phyloP scores from a whole-genome alignment of 2,113 vertebrate species.

The Xiphias gladius region DNA sequence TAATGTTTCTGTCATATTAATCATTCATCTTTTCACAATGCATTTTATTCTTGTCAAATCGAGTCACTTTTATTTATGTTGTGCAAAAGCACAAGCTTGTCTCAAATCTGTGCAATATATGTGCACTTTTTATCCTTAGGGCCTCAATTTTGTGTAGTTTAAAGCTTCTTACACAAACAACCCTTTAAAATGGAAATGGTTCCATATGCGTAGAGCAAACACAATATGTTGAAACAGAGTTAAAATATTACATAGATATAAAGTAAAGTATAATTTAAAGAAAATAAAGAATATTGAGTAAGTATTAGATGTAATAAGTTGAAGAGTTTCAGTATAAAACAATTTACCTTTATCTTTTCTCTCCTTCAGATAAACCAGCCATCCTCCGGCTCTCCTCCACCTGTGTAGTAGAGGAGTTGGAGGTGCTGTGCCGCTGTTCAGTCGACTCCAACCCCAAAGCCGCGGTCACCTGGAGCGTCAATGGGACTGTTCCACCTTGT shows the following conservation, averaged over 20 bases:
- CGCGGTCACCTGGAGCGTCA: slow-evolving; percentile 83
- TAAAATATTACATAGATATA: neutral
- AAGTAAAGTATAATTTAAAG: neutral
- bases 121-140: too few relatives aligned
- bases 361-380: slow-evolving; percentile 71
- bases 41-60: neutral
- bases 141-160: too few relatives aligned
- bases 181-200: neutral
- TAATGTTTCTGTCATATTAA: too few relatives aligned
- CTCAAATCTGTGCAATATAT: too few relatives aligned
- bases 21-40: neutral
- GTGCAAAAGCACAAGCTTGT: too few relatives aligned
- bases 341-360: neutral
- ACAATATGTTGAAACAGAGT: neutral
- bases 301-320: neutral
- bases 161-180: too few relatives aligned
- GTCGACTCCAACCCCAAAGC: slow-evolving; percentile 84
- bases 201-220: neutral
- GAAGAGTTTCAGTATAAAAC: neutral
- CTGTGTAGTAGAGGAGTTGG: slow-evolving; percentile 68
- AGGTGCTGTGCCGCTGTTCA: slow-evolving; percentile 75
- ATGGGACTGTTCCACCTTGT: slow-evolving; percentile 68
- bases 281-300: neutral
- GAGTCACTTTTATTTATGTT: too few relatives aligned
- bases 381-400: slow-evolving; percentile 73